Conservation (phyloP, 1,140 invertebrate genomes). For the Cyrtorhinus lividipennis region DNA sequence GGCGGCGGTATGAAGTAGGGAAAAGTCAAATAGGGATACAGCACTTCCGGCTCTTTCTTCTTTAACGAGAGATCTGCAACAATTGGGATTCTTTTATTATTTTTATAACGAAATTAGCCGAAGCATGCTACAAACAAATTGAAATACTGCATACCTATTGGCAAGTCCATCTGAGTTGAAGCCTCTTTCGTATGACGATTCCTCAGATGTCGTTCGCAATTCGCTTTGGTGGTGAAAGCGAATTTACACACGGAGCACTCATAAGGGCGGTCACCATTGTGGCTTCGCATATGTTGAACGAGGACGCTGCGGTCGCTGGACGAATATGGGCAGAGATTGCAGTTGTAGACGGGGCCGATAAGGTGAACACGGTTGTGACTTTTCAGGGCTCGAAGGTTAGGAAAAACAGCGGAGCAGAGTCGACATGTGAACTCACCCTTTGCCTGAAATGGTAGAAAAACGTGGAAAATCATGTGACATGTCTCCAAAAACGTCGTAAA, state of each 20-base stretch:
- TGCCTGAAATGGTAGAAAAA: conserved; percentile 27
- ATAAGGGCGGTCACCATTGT: conserved; percentile 88
- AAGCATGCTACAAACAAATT: no score
- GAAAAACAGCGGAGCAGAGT: conserved; percentile 66
- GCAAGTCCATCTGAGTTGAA: conserved; percentile 32
- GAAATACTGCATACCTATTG: conserved; percentile 1
- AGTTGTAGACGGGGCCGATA: conserved; percentile 47
- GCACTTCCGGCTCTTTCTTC: conserved; percentile 1
- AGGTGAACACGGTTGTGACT: conserved; percentile 73
- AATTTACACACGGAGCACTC: conserved; percentile 87
- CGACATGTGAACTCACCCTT: conserved; percentile 78
- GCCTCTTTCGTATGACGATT: conserved; percentile 65
- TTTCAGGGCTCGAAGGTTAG: conserved; percentile 75
- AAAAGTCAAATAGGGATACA: conserved; percentile 12
- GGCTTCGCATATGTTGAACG: conserved; percentile 75
- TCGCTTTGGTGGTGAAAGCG: conserved; percentile 90
- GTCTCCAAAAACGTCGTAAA: no score
- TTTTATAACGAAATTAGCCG: no score
- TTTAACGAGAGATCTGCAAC: not conserved
- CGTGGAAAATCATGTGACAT: no score
- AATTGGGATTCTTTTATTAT: no score
- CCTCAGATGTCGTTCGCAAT: conserved; percentile 76
- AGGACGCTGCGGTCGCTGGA: conserved; percentile 81
- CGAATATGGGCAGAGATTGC: conserved; percentile 81
- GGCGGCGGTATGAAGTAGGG: conserved; percentile 28